Evolutionary conservation across 2,888 invertebrate species (phyloP).

Genomic region (Matsumyia berberina): DNA sequence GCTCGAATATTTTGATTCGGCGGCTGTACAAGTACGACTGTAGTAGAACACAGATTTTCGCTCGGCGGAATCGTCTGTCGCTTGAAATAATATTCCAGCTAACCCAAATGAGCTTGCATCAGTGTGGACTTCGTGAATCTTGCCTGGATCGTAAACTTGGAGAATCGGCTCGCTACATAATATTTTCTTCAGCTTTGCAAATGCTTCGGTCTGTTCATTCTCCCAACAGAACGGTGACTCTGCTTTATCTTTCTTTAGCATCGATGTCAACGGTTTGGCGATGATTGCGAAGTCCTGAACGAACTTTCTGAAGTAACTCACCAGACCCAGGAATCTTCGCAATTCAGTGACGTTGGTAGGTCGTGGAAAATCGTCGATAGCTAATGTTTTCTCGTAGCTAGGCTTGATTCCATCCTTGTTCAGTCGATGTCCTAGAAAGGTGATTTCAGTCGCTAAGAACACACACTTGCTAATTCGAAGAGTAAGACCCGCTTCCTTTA

Average conservation of each 20-base stretch:
- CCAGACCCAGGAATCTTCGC: background rate
- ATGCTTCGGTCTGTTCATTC: too few species aligned
- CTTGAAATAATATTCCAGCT: conserved; percentile 24
- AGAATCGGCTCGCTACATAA: too few species aligned
- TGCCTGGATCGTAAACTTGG: too few species aligned
- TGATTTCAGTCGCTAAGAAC: too few species aligned
- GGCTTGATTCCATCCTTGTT: conserved; percentile 1
- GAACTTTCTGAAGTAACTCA: too few species aligned
- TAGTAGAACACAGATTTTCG: conserved; percentile 15
- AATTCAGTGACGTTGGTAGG: conserved; percentile 16
- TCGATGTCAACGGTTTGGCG: background rate
- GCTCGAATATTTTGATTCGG: conserved; percentile 9
- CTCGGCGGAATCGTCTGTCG: conserved; percentile 14
- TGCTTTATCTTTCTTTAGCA: too few species aligned
- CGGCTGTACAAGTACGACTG: conserved; percentile 5
- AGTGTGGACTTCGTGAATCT: conserved; percentile 5
- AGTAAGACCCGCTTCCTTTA: too few species aligned
- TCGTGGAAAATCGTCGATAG: conserved; percentile 8
- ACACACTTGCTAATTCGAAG: too few species aligned
- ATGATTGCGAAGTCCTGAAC: background rate
- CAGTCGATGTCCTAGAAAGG: too few species aligned
- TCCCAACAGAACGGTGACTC: too few species aligned
- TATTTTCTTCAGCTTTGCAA: too few species aligned
- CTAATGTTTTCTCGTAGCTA: background rate
- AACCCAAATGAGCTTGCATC: conserved; percentile 15